phyloP scores from a whole-genome alignment of 2,888 invertebrate species.

The Macrosiphum euphorbiae region DNA sequence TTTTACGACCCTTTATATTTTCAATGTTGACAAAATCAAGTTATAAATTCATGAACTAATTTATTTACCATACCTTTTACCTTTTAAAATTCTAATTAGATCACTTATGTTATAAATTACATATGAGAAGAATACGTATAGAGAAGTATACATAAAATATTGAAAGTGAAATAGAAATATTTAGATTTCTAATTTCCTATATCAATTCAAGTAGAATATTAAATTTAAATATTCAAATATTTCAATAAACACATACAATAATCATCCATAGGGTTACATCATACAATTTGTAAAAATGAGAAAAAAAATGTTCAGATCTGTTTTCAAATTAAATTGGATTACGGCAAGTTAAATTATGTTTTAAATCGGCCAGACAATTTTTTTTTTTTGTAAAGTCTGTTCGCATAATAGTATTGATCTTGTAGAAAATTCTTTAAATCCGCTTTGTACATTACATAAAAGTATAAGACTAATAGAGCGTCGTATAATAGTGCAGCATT shows the following conservation, averaged over 20 bases:
- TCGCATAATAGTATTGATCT: not conserved
- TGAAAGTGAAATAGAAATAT: not conserved
- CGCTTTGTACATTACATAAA: not conserved
- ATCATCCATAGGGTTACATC: not conserved
- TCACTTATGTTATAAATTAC: not conserved
- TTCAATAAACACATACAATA: not conserved
- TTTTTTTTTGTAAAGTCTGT: not conserved
- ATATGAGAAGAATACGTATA: not conserved
- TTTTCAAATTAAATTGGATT: not conserved
- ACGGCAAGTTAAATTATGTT: not conserved
- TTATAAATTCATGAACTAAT: not conserved
- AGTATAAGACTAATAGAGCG: not conserved
- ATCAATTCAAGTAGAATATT: not conserved
- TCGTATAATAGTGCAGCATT: not conserved
- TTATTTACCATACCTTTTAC: not conserved
- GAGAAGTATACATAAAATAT: not conserved
- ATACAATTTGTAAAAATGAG: not conserved
- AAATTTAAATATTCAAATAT: not conserved
- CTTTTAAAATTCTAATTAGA: not conserved
- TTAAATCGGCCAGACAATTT: not conserved
- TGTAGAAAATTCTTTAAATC: not conserved
- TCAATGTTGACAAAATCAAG: not conserved
- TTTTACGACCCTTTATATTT: not conserved
- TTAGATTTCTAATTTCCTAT: not conserved
- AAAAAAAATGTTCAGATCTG: not conserved